Conservation (phyloP, 2,797 vertebrate genomes). For the Loriculus beryllinus region DNA sequence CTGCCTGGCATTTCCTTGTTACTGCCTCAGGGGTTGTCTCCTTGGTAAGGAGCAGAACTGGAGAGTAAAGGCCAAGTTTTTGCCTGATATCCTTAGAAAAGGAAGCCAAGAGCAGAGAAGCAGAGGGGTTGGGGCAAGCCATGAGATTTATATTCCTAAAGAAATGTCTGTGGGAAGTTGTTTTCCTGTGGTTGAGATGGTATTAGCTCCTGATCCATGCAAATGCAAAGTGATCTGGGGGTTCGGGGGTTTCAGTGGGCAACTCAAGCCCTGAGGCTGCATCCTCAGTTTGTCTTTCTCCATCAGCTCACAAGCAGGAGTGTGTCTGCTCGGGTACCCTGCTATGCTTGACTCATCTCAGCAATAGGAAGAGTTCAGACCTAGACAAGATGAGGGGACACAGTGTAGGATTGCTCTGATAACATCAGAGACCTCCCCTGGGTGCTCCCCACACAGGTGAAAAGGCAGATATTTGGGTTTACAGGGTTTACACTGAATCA, state of each 20-base stretch:
- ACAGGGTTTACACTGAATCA: too few species aligned
- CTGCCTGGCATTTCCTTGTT: neutral
- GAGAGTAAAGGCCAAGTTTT: neutral
- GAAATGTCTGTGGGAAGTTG: neutral
- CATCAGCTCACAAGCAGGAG: neutral
- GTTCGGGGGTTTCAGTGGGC: neutral
- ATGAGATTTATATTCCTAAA: neutral
- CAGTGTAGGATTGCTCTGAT: neutral
- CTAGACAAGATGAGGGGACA: neutral
- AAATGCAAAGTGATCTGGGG: neutral
- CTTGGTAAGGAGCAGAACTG: neutral
- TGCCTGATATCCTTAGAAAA: neutral
- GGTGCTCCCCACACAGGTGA: neutral
- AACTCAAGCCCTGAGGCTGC: neutral
- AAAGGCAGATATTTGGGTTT: neutral
- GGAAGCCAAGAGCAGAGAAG: neutral
- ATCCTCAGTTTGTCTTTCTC: neutral
- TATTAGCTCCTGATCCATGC: neutral
- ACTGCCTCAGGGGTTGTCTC: neutral
- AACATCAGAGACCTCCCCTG: neutral
- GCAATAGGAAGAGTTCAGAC: neutral
- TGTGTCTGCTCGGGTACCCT: accelerated
- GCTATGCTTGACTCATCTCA: neutral
- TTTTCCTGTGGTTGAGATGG: neutral
- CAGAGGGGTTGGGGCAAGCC: neutral